These are phyloP conservation scores for Drosophila guanche DNA, from an alignment of 1,140 invertebrate genomes.

Conservation along the genomic window DNA sequence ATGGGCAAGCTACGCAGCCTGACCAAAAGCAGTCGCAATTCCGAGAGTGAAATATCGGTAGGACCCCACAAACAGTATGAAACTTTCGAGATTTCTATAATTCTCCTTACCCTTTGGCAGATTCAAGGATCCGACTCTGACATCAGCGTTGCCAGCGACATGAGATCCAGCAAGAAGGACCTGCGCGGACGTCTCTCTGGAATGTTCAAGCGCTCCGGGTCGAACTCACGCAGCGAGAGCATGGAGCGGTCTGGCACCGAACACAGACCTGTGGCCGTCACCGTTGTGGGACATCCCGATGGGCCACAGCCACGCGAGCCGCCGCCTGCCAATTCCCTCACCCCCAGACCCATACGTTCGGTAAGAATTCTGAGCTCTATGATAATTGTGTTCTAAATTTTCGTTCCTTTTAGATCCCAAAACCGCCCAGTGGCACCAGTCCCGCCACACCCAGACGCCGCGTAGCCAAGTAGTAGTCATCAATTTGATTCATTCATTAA, in stretches of 20 bases:
- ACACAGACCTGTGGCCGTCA: conserved; percentile 76
- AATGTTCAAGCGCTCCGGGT: conserved; percentile 89
- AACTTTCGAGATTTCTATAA: not conserved
- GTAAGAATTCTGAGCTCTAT: conserved; percentile 23
- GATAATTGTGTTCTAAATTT: not conserved
- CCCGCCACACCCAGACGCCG: conserved; percentile 79
- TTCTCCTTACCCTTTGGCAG: conserved; percentile 32
- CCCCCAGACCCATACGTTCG: conserved; percentile 78
- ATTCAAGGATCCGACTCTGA: conserved; percentile 91
- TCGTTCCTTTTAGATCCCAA: conserved; percentile 64
- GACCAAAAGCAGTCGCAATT: conserved; percentile 89
- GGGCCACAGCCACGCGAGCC: conserved; percentile 73
- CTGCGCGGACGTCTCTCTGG: conserved; percentile 91
- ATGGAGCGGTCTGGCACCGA: conserved; percentile 66
- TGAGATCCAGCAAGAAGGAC: conserved; percentile 88
- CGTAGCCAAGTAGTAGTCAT: conserved; percentile 65
- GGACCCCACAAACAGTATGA: conserved; percentile 1
- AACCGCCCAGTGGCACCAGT: conserved; percentile 69
- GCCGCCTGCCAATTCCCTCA: conserved; percentile 76
- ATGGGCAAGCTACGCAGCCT: conserved; percentile 93
- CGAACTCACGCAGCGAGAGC: conserved; percentile 77
- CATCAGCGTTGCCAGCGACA: conserved; percentile 87
- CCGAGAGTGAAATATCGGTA: conserved; percentile 83
- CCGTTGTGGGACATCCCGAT: conserved; percentile 75
- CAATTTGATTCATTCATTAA: conserved; percentile 43